Percentiles rank a stretch among this genome's conserved stretches.
phyloP scores from a whole-genome alignment of 2,797 vertebrate species.

The Acipenser oxyrinchus region DNA sequence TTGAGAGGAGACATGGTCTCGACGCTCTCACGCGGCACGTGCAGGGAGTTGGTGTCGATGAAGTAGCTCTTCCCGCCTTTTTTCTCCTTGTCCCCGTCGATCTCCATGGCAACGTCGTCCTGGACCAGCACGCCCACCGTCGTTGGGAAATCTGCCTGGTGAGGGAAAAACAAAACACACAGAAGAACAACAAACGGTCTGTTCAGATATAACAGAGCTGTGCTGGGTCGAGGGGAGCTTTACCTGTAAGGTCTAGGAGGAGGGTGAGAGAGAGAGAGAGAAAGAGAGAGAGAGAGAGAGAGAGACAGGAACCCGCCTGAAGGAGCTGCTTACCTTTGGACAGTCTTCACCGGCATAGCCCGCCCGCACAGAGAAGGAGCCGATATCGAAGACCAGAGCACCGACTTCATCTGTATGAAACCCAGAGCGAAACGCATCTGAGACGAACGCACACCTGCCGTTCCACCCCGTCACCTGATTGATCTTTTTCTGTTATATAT shows the following conservation, averaged over 20 bases:
- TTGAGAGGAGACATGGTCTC: slow-evolving; percentile 69
- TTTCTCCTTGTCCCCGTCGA: slow-evolving; percentile 62
- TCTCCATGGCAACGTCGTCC: slow-evolving; percentile 53
- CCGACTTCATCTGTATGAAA: slow-evolving; percentile 61
- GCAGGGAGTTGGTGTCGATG: slow-evolving; percentile 68
- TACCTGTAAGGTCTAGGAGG: no score
- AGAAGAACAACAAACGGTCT: no score
- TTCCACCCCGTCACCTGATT: no score
- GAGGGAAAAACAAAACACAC: no score
- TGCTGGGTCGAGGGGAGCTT: not conserved
- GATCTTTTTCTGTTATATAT: no score
- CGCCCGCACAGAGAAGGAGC: slow-evolving; percentile 63
- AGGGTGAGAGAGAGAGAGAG: no score
- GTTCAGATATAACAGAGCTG: no score
- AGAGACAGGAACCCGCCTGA: slow-evolving; percentile 2
- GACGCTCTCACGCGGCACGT: slow-evolving; percentile 60
- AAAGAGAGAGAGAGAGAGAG: no score
- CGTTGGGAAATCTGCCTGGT: slow-evolving; percentile 67
- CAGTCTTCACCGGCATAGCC: slow-evolving; percentile 70
- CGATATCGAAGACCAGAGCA: slow-evolving; percentile 67
- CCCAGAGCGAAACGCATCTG: not conserved
- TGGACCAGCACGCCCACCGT: slow-evolving; percentile 59
- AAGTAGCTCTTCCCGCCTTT: slow-evolving; percentile 56
- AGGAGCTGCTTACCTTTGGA: slow-evolving; percentile 54
- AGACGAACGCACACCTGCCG: not conserved